Base-by-base conservation (phyloP, 2,797 vertebrate genomes). In the Carduelis carduelis region DNA sequence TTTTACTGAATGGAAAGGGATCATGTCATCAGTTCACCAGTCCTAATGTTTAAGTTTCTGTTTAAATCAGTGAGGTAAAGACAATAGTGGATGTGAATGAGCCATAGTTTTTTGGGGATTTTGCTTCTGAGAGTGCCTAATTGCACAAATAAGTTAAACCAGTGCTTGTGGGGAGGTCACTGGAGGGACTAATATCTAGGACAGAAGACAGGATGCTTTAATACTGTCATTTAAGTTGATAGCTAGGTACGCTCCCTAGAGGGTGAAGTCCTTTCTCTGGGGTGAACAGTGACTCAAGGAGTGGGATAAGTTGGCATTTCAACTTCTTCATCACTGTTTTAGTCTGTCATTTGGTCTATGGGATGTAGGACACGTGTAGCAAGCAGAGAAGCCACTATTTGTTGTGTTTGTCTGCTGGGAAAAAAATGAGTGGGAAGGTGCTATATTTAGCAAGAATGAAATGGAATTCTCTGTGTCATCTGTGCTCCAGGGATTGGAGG, bases 401-500 rank as follows among this genome's bases (percentile, higher is more conserved):
- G 55, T 78, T 92, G 34, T 34, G 12, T 79, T 35, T 82, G 55
- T 63, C 59, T 82, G 6, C 63, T 90, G 57, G 65, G 35, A 10
- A 70, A 88, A 65, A 64, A 60, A 49, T 4, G 27, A 69, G 28
- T 70, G 34, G 26, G 49, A 63, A 93, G 41, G 22, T 80, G 18
- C 32, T 81, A 41, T 81, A 81, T 61, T 78, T 86, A 84, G 59
- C 32, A 76, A 56, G 41, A 90, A 57, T 75, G 52, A 86, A 76
- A 91, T 81, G 52, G 15, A 27, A 43, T 88, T 89, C 57, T 88
- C 52, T 52, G 20, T 91, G 80, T 88, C 70, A 60, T 56, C 34
- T 74, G 24, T 50, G 46, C 70, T 84, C 49, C 66, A 70, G 75
- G 59, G 56, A 82, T 14, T 74, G 63, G 39, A 59, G 30, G 15